Evolutionary conservation across 2,888 invertebrate species (phyloP).

Genomic region (Sympetrum striolatum): DNA sequence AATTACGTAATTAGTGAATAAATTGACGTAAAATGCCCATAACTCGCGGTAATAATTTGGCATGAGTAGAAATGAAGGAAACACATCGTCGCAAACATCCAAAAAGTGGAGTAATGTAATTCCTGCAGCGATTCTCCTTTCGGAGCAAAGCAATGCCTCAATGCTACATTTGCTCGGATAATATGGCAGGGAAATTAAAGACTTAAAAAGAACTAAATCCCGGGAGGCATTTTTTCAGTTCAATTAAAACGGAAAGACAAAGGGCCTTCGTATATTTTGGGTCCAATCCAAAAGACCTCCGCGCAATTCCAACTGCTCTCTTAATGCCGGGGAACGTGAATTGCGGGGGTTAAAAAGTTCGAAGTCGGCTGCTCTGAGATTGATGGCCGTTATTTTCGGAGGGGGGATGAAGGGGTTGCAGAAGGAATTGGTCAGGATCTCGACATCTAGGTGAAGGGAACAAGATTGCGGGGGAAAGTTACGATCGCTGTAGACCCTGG

Average conservation of each 20-base stretch:
- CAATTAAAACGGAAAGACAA: neutral
- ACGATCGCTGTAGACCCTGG: neutral
- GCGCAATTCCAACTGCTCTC: neutral
- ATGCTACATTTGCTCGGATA: neutral
- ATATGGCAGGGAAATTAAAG: neutral
- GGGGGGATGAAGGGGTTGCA: neutral
- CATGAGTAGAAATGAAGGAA: neutral
- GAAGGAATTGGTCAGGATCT: slow-evolving; percentile 32
- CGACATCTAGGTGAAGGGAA: slow-evolving; percentile 34
- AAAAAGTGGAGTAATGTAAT: neutral
- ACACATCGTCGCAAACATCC: neutral
- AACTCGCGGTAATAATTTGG: neutral
- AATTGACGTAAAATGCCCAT: too few species aligned
- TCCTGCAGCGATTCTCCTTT: neutral
- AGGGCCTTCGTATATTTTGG: neutral
- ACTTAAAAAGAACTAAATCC: neutral
- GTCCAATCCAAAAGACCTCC: neutral
- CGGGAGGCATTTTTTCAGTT: neutral
- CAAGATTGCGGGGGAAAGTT: slow-evolving; percentile 36
- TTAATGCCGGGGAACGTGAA: neutral
- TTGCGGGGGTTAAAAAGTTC: neutral
- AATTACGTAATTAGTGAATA: too few species aligned
- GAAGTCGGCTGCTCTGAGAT: neutral
- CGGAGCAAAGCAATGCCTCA: neutral
- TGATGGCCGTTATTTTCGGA: neutral